A percentile compares a stretch with the other conserved stretches of the same genome.
phyloP scores from a whole-genome alignment of 1,140 invertebrate species.

The Zaprionus gabonicus region DNA sequence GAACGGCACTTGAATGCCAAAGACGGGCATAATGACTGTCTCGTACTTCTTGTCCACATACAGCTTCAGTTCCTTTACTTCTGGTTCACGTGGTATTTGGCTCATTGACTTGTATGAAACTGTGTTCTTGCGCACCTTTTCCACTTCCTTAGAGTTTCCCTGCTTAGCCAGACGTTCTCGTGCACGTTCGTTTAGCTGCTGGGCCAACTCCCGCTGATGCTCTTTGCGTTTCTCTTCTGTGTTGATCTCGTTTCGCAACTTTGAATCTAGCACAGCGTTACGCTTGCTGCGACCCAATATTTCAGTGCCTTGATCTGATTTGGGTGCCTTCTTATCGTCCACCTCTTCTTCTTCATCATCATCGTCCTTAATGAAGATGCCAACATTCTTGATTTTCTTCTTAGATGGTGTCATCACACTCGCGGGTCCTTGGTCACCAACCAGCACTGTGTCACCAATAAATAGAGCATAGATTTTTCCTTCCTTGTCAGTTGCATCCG shows the following conservation, averaged over 20 bases:
- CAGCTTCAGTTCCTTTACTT: slow-evolving; percentile 97
- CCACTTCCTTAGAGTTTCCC: slow-evolving; percentile 93
- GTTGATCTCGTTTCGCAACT: slow-evolving; percentile 97
- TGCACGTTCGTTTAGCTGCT: slow-evolving; percentile 96
- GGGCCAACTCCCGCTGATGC: slow-evolving; percentile 97
- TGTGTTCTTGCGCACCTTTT: slow-evolving; percentile 96
- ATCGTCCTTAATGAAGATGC: slow-evolving; percentile 97
- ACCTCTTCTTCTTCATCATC: slow-evolving; percentile 94
- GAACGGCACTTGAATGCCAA: slow-evolving; percentile 97
- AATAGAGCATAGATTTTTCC: slow-evolving; percentile 97
- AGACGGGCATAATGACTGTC: slow-evolving; percentile 98
- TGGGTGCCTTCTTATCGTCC: slow-evolving; percentile 86
- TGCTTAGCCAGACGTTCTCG: slow-evolving; percentile 95
- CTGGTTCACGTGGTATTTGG: slow-evolving; percentile 96
- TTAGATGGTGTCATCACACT: slow-evolving; percentile 96
- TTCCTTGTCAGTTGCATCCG: slow-evolving; percentile 92
- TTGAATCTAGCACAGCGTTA: slow-evolving; percentile 97
- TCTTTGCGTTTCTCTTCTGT: slow-evolving; percentile 98
- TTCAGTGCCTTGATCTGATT: slow-evolving; percentile 87
- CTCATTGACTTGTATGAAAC: slow-evolving; percentile 97
- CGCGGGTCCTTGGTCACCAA: slow-evolving; percentile 94
- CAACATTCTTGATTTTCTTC: slow-evolving; percentile 98
- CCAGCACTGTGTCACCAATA: slow-evolving; percentile 97
- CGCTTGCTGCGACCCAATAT: slow-evolving; percentile 92
- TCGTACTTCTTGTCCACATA: slow-evolving; percentile 99